Conservation (phyloP, 2,797 vertebrate species). For the Phoebastria nigripes region DNA sequence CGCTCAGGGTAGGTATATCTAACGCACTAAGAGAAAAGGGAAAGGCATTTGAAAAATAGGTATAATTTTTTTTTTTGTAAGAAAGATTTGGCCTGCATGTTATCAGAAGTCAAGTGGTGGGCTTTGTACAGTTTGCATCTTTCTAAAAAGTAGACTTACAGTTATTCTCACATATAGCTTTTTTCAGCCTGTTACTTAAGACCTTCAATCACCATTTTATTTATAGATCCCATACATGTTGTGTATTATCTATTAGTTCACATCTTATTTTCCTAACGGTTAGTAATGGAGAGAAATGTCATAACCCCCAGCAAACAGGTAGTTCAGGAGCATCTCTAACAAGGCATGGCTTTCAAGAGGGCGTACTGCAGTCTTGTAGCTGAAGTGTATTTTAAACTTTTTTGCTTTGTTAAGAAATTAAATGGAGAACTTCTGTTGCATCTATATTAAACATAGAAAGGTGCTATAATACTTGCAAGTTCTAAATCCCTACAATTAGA, state of each 20-base stretch:
- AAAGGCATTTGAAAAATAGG: background rate
- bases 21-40: background rate
- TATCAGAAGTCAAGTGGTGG: background rate
- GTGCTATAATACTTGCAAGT: background rate
- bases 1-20: conserved; percentile 85
- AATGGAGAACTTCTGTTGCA: background rate
- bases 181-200: background rate
- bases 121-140: background rate
- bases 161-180: background rate
- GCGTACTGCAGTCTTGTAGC: background rate
- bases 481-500: background rate
- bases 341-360: background rate
- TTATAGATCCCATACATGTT: background rate
- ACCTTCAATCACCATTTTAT: background rate
- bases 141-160: background rate
- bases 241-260: background rate
- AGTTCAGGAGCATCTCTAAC: background rate
- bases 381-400: background rate
- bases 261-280: rapidly evolving
- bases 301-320: background rate
- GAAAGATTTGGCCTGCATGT: rapidly evolving
- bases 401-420: background rate
- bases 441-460: background rate
- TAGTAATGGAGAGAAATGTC: background rate
- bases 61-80: background rate